These are phyloP conservation scores for Sander vitreus DNA, from an alignment of 2,113 vertebrate genomes.

Conservation along the genomic window DNA sequence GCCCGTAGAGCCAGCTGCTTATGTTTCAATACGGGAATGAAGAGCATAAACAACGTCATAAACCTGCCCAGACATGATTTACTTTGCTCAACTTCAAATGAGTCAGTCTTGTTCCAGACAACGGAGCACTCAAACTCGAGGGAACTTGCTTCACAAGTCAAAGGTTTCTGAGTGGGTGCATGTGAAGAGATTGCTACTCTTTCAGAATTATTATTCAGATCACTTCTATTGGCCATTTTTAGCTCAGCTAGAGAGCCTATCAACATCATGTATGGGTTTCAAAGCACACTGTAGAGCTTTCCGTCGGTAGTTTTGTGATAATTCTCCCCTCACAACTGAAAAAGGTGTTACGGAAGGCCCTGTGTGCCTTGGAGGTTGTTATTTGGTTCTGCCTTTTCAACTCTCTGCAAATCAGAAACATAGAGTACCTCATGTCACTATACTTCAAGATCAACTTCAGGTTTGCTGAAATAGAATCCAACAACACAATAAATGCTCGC, in stretches of 20 bases:
- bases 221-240: slow-evolving; percentile 26
- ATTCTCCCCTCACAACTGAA: slow-evolving; percentile 19
- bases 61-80: slow-evolving; percentile 72
- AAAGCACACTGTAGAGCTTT: slow-evolving; percentile 23
- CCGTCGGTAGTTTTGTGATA: slow-evolving; percentile 27
- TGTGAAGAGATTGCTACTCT: slow-evolving; percentile 2
- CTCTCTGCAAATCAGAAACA: slow-evolving; percentile 19
- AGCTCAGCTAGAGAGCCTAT: slow-evolving; percentile 30
- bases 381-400: slow-evolving; percentile 37
- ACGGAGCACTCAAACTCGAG: slow-evolving; percentile 25
- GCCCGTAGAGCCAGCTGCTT: slow-evolving; percentile 61
- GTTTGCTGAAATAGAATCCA: slow-evolving; percentile 42
- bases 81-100: slow-evolving; percentile 60
- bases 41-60: slow-evolving; percentile 37
- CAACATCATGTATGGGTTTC: slow-evolving; percentile 28
- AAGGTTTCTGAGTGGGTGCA: slow-evolving; percentile 4
- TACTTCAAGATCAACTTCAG: slow-evolving; percentile 24
- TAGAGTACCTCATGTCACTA: slow-evolving; percentile 1
- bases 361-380: slow-evolving; percentile 40
- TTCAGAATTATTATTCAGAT: slow-evolving; percentile 42
- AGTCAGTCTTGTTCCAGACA: slow-evolving; percentile 53
- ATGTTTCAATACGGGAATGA: slow-evolving; percentile 47
- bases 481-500: slow-evolving; percentile 12
- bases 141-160: slow-evolving; percentile 63
- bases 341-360: slow-evolving; percentile 35